Conservation (phyloP, 2,888 invertebrate genomes). For the Graphium colonna region DNA sequence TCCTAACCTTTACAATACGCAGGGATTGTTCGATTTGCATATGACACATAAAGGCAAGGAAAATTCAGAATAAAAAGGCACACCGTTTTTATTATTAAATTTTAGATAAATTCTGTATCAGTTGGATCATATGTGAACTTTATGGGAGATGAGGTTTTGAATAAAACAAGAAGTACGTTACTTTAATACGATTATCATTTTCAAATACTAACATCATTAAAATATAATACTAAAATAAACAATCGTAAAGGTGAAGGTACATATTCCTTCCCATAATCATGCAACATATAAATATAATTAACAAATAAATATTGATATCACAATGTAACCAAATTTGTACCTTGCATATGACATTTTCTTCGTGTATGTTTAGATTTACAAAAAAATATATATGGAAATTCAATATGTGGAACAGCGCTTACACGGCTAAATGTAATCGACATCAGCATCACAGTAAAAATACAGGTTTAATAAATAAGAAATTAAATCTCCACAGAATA, state of each 20-base stretch:
- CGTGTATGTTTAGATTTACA: neutral
- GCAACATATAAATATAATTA: conserved; percentile 32
- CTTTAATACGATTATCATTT: conserved; percentile 10
- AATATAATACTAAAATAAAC: conserved; percentile 28
- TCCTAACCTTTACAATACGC: too few relatives aligned
- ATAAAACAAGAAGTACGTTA: conserved; percentile 7
- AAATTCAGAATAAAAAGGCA: too few relatives aligned
- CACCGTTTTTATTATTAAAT: too few relatives aligned
- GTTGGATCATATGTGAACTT: too few relatives aligned
- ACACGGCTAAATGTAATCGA: neutral
- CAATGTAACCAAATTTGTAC: conserved; percentile 60
- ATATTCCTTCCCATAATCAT: conserved; percentile 28
- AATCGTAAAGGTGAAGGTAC: conserved; percentile 33
- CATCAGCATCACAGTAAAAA: too few relatives aligned
- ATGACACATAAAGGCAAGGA: too few relatives aligned
- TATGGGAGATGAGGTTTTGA: too few relatives aligned
- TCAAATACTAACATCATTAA: conserved; percentile 15
- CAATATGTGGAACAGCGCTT: conserved; percentile 14
- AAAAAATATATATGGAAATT: neutral
- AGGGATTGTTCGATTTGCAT: too few relatives aligned
- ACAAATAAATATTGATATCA: conserved; percentile 54
- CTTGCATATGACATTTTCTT: conserved; percentile 31
- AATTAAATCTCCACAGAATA: too few relatives aligned
- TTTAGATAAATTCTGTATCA: too few relatives aligned
- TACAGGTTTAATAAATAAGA: too few relatives aligned